A percentile compares a stretch with the other conserved stretches of the same genome.
phyloP scores from a whole-genome alignment of 2,113 vertebrate species.

The Pan paniscus region DNA sequence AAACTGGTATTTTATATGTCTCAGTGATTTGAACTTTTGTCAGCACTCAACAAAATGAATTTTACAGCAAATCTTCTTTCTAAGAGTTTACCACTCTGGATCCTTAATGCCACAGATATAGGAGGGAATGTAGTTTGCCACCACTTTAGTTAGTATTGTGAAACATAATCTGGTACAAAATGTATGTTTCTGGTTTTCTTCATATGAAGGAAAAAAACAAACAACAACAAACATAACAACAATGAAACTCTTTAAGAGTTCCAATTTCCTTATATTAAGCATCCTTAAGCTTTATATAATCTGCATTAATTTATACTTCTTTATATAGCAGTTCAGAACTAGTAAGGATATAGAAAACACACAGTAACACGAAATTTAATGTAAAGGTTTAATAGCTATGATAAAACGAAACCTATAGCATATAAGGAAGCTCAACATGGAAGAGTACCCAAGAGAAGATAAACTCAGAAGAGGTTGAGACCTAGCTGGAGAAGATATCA shows the following conservation, averaged over 20 bases:
- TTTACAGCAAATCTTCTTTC: neutral
- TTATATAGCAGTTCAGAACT: neutral
- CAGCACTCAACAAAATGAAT: neutral
- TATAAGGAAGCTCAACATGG: neutral
- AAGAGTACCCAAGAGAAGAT: fast-evolving
- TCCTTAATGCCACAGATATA: neutral
- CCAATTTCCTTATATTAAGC: neutral
- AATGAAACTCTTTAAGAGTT: neutral
- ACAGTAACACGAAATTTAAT: neutral
- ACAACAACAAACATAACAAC: neutral
- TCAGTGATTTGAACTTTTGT: neutral
- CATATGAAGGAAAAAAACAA: neutral
- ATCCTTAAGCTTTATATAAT: neutral
- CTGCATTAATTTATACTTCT: neutral
- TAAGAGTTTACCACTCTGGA: neutral
- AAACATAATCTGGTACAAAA: neutral
- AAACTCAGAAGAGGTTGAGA: neutral
- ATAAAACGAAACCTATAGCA: neutral
- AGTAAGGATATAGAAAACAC: neutral
- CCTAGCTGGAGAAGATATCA: neutral
- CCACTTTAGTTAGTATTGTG: neutral
- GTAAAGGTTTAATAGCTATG: neutral
- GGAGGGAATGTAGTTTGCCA: neutral
- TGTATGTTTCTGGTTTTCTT: neutral
- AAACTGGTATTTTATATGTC: neutral